These are phyloP conservation scores for Mormyrops boulengeri DNA, from an alignment of 2,797 vertebrate species.

Conservation along the genomic window DNA sequence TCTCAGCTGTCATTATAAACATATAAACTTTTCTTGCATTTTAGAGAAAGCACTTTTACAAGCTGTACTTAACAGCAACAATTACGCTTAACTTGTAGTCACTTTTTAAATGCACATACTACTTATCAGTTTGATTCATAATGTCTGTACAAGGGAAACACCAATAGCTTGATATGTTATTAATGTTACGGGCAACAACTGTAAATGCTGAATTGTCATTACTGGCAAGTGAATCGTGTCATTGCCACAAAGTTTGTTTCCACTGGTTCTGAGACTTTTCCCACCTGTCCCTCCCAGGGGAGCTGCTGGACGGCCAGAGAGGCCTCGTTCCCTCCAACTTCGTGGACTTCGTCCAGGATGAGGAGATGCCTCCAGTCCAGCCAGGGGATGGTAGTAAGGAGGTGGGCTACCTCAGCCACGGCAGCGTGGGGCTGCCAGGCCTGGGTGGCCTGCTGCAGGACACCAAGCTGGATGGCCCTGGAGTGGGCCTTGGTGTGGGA, in stretches of 20 bases:
- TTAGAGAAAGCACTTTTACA: neutral
- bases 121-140: neutral
- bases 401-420: conserved; percentile 77
- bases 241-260: neutral
- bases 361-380: conserved; percentile 61
- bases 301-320: conserved; percentile 88
- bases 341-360: conserved; percentile 89
- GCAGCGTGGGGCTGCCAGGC: conserved; percentile 61
- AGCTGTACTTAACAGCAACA: neutral
- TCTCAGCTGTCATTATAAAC: neutral
- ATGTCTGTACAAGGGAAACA: neutral
- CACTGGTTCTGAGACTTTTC: neutral
- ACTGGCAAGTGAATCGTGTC: neutral
- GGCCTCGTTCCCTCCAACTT: conserved; percentile 97
- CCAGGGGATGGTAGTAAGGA: conserved; percentile 71
- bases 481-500: conserved; percentile 15
- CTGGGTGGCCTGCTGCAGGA: conserved; percentile 56
- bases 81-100: neutral
- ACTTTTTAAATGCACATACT: neutral
- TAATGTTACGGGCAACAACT: neutral
- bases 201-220: neutral
- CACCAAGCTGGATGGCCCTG: conserved; percentile 55
- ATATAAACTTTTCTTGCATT: neutral
- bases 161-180: neutral
- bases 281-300: conserved; percentile 60